These are phyloP conservation scores for Phyllostomus discolor DNA, from an alignment of 2,113 vertebrate species.

Conservation along the genomic window DNA sequence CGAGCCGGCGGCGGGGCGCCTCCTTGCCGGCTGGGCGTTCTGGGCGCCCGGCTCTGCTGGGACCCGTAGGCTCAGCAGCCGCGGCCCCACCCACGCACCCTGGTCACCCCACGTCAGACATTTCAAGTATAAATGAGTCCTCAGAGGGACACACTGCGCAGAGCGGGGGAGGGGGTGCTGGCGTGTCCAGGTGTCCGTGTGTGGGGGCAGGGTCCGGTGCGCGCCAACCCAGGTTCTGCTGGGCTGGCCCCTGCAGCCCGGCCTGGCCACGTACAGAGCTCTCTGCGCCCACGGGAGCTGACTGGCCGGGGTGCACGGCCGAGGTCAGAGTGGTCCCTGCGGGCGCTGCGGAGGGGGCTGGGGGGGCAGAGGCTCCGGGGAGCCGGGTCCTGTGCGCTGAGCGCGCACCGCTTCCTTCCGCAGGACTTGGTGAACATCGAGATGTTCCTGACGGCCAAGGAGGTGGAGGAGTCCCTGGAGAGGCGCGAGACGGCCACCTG, in stretches of 20 bases:
- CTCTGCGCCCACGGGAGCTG: neutral
- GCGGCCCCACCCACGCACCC: fast-evolving
- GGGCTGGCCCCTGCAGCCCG: neutral
- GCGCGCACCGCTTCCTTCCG: neutral
- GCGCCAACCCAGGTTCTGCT: fast-evolving
- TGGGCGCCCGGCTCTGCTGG: neutral
- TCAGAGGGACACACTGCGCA: neutral
- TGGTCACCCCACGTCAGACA: neutral
- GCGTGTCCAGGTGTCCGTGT: too few relatives aligned
- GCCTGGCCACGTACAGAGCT: neutral
- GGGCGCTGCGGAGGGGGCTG: neutral
- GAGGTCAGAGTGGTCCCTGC: neutral
- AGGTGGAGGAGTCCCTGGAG: conserved; percentile 98
- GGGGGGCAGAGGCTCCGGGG: neutral
- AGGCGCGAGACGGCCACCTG: conserved; percentile 97
- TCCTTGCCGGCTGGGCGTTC: neutral
- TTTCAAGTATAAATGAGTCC: neutral
- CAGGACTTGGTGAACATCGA: conserved; percentile 98
- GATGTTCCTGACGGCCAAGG: conserved; percentile 99
- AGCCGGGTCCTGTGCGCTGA: fast-evolving
- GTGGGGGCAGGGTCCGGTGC: neutral
- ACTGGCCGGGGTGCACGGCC: neutral
- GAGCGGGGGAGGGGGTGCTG: fast-evolving
- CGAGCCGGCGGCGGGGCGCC: fast-evolving
- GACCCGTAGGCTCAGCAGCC: neutral